phyloP scores from a whole-genome alignment of 2,797 vertebrate genomes.

The Ptychobarbus kaznakovi region DNA sequence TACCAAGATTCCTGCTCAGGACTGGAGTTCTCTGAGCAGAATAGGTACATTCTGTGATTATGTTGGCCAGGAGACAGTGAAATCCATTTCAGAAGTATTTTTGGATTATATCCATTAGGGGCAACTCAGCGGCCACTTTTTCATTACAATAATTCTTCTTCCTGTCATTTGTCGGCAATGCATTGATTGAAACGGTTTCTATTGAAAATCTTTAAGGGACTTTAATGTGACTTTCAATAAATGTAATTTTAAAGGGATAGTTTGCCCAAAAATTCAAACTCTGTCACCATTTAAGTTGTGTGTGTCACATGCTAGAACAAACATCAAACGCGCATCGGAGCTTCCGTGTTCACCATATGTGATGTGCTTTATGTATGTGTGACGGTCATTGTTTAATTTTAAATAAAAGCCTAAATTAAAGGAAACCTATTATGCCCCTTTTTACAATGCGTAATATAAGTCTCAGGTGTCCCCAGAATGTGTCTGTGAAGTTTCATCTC shows the following conservation, averaged over 20 bases:
- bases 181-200: not conserved
- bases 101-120: slow-evolving; percentile 42
- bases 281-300: not conserved
- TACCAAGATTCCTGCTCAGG: slow-evolving; percentile 53
- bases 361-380: not conserved
- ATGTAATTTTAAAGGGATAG: not conserved
- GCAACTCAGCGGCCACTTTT: slow-evolving; percentile 27
- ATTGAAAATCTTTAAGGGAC: not conserved
- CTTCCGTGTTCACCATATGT: not conserved
- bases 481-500: too few species aligned
- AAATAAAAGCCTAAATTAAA: not conserved
- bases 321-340: not conserved
- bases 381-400: not conserved
- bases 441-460: not conserved
- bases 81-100: slow-evolving; percentile 57
- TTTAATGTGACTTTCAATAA: not conserved
- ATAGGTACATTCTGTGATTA: slow-evolving; percentile 52
- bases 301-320: not conserved
- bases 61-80: slow-evolving; percentile 41
- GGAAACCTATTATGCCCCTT: not conserved
- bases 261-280: not conserved
- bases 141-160: slow-evolving; percentile 20
- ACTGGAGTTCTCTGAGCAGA: slow-evolving; percentile 46
- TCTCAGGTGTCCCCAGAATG: too few species aligned
- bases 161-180: slow-evolving; percentile 8